phyloP scores from a whole-genome alignment of 1,140 invertebrate species.

The Centruroides sculpturatus region DNA sequence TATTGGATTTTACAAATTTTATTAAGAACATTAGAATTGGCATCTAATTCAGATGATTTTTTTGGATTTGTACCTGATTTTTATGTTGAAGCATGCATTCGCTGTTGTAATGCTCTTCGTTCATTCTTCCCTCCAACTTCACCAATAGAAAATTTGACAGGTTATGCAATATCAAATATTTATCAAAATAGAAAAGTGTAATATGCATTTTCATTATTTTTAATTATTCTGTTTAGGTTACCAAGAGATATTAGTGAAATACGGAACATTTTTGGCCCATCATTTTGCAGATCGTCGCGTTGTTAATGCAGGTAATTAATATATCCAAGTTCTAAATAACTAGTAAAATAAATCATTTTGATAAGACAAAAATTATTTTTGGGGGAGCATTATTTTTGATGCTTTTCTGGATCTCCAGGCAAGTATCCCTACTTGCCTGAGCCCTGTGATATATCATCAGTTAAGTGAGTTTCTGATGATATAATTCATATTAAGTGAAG shows the following conservation, averaged over 20 bases:
- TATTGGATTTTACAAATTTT: slow-evolving; percentile 45
- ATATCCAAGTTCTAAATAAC: too few relatives aligned
- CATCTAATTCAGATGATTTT: slow-evolving; percentile 44
- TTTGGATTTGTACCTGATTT: slow-evolving; percentile 69
- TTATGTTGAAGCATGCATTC: slow-evolving; percentile 57
- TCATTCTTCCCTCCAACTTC: slow-evolving; percentile 36
- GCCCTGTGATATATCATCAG: too few relatives aligned
- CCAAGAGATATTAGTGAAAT: slow-evolving; percentile 38
- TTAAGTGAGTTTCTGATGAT: too few relatives aligned
- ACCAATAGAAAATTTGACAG: slow-evolving; percentile 38
- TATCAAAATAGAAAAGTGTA: background rate
- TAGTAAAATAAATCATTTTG: too few relatives aligned
- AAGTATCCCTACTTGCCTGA: too few relatives aligned
- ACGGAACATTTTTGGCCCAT: slow-evolving; percentile 52
- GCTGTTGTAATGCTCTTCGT: slow-evolving; percentile 41
- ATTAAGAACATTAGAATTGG: slow-evolving; percentile 38
- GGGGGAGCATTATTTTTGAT: too few relatives aligned
- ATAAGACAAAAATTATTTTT: too few relatives aligned
- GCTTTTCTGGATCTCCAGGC: too few relatives aligned
- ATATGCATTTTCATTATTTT: background rate
- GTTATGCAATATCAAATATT: slow-evolving; percentile 25
- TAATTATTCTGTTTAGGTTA: slow-evolving; percentile 26
- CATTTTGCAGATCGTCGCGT: slow-evolving; percentile 61
- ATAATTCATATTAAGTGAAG: too few relatives aligned
- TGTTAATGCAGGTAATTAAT: slow-evolving; percentile 40